Evolutionary conservation across 2,888 invertebrate species (phyloP).

Genomic region (Sesamia inferens): DNA sequence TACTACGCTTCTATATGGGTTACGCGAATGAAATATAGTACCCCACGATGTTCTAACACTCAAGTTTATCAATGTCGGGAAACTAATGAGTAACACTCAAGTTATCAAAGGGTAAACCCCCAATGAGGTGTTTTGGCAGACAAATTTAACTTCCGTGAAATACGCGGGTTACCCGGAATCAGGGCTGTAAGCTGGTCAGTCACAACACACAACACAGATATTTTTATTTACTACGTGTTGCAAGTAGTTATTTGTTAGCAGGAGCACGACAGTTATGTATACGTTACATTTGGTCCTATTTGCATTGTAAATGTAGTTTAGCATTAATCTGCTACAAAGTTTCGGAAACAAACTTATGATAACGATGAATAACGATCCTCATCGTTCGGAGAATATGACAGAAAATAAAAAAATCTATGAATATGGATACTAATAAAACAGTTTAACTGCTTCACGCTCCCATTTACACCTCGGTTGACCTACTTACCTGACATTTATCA

Average conservation of each 20-base stretch:
- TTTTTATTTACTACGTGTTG: constrained; percentile 22
- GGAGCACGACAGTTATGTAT: constrained; percentile 1
- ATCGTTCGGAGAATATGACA: constrained; percentile 25
- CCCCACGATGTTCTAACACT: constrained; percentile 45
- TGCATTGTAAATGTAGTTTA: constrained; percentile 19
- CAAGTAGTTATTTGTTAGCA: constrained; percentile 7
- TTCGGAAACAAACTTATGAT: not conserved
- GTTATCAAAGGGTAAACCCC: constrained; percentile 52
- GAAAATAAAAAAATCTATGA: constrained; percentile 53
- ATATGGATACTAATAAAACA: constrained; percentile 73
- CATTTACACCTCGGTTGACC: constrained; percentile 78
- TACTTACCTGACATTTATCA: constrained; percentile 81
- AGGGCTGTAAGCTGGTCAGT: constrained; percentile 5
- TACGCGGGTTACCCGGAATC: not conserved
- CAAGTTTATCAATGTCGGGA: constrained; percentile 62
- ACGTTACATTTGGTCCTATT: constrained; percentile 11
- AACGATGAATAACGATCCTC: constrained; percentile 3
- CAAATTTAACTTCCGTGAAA: constrained; percentile 50
- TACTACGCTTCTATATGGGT: constrained; percentile 61
- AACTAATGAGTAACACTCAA: constrained; percentile 63
- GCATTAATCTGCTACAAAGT: constrained; percentile 18
- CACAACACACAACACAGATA: not conserved
- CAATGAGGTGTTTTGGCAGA: constrained; percentile 48
- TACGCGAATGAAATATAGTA: constrained; percentile 59
- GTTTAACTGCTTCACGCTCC: constrained; percentile 73